Evolutionary conservation across 2,113 vertebrate genomes (phyloP).

Genomic region (Hippocampus barbouri): DNA sequence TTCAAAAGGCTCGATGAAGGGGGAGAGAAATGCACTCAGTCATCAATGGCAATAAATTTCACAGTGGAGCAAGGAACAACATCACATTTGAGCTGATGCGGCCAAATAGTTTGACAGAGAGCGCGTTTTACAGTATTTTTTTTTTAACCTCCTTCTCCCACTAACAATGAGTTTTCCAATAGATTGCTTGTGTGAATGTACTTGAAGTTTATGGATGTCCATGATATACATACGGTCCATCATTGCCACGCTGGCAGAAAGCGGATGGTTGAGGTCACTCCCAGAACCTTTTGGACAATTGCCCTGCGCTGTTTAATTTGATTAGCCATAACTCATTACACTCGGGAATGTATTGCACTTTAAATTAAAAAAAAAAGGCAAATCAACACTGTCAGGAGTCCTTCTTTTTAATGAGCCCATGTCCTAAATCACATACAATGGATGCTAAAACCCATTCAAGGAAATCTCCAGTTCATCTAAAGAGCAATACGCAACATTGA

Average conservation of each 20-base stretch:
- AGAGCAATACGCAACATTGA: background rate
- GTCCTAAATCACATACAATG: conserved; percentile 38
- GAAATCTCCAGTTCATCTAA: background rate
- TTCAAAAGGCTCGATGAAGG: conserved; percentile 56
- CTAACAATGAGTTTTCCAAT: conserved; percentile 60
- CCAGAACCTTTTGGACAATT: conserved; percentile 19
- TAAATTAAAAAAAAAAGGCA: conserved; percentile 50
- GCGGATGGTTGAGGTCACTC: conserved; percentile 37
- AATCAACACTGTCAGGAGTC: conserved; percentile 43
- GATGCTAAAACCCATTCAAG: too few relatives aligned
- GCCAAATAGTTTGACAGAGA: conserved; percentile 66
- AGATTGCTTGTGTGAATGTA: conserved; percentile 26
- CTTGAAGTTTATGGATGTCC: conserved; percentile 7
- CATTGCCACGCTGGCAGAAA: conserved; percentile 18
- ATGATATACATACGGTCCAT: conserved; percentile 20
- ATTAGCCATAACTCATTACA: conserved; percentile 48
- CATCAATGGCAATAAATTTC: conserved; percentile 68
- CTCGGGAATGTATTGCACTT: conserved; percentile 46
- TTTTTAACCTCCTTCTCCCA: background rate
- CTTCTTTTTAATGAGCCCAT: conserved; percentile 41
- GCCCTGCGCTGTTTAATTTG: conserved; percentile 54
- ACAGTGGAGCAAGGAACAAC: conserved; percentile 51
- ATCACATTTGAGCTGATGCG: conserved; percentile 64
- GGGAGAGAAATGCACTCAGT: conserved; percentile 64
- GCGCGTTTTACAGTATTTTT: conserved; percentile 42